phyloP scores from a whole-genome alignment of 2,888 invertebrate genomes.

The Melitaea athalia region DNA sequence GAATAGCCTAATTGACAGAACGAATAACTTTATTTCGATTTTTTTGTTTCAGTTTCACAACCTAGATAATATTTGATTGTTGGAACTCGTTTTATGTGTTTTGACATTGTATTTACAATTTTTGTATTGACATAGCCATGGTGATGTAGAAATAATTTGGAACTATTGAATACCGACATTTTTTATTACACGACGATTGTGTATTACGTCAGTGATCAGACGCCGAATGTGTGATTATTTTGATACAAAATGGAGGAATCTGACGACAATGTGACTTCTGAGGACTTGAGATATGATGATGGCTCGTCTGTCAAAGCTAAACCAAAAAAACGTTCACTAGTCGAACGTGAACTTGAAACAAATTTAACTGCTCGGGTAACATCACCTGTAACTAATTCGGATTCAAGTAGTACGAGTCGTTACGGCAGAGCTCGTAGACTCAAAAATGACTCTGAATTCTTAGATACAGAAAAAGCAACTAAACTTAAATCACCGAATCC shows the following conservation, averaged over 20 bases:
- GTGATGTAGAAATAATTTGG: slow-evolving; percentile 40
- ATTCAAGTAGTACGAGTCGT: slow-evolving; percentile 74
- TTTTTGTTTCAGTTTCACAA: slow-evolving; percentile 71
- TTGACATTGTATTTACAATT: slow-evolving; percentile 48
- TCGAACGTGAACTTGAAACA: slow-evolving; percentile 74
- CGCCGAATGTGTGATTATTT: slow-evolving; percentile 39
- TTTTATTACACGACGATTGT: slow-evolving; percentile 44
- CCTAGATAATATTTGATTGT: slow-evolving; percentile 48
- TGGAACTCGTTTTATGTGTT: slow-evolving; percentile 47
- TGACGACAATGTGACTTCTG: slow-evolving; percentile 63
- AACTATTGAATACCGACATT: slow-evolving; percentile 42
- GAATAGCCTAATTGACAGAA: slow-evolving; percentile 67
- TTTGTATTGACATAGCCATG: slow-evolving; percentile 42
- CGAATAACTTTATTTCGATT: slow-evolving; percentile 77
- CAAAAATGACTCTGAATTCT: slow-evolving; percentile 72
- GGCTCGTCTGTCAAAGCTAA: slow-evolving; percentile 53
- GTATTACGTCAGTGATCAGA: slow-evolving; percentile 52
- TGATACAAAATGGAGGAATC: slow-evolving; percentile 65
- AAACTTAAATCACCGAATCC: slow-evolving; percentile 54
- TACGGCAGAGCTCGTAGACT: slow-evolving; percentile 83
- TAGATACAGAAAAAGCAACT: slow-evolving; percentile 62
- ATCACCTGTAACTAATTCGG: slow-evolving; percentile 57
- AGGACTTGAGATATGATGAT: slow-evolving; percentile 51
- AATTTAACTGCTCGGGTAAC: slow-evolving; percentile 68
- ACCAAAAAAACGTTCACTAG: slow-evolving; percentile 70